These are phyloP conservation scores for Colletes latitarsis DNA, from an alignment of 1,140 invertebrate species.

Conservation along the genomic window DNA sequence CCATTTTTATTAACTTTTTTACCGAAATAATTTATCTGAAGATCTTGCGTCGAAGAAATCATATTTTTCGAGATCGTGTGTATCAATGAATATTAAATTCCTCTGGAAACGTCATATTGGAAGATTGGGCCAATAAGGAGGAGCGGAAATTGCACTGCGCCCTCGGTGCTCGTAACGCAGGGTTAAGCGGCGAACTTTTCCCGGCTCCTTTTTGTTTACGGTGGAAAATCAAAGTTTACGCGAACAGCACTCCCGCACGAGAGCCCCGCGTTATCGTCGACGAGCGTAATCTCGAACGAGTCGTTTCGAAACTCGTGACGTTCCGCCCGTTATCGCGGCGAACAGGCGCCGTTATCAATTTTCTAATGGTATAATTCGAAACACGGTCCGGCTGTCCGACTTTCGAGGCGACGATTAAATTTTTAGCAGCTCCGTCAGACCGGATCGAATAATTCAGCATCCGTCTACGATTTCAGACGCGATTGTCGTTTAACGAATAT, in stretches of 20 bases:
- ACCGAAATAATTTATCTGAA: no score
- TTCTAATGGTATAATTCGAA: neutral
- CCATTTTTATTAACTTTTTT: no score
- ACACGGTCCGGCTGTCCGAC: neutral
- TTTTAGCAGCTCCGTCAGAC: neutral
- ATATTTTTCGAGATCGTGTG: no score
- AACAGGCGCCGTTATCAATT: constrained; percentile 10
- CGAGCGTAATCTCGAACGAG: neutral
- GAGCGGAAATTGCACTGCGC: constrained; percentile 20
- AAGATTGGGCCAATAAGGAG: constrained; percentile 12
- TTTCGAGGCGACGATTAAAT: constrained; percentile 10
- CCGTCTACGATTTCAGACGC: constrained; percentile 14
- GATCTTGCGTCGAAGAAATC: no score
- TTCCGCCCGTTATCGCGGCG: neutral
- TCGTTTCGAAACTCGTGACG: neutral
- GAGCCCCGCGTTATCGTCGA: neutral
- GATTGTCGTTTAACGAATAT: neutral
- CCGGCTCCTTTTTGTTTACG: neutral
- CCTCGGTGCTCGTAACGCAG: constrained; percentile 28
- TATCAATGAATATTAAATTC: no score
- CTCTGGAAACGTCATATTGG: no score
- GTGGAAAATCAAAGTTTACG: neutral
- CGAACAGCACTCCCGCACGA: no score
- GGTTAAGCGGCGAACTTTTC: constrained; percentile 26
- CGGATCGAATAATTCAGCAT: constrained; percentile 19